Base-by-base conservation (phyloP, 2,888 invertebrate species). In the Ashinkailepas kermadecensis region DNA sequence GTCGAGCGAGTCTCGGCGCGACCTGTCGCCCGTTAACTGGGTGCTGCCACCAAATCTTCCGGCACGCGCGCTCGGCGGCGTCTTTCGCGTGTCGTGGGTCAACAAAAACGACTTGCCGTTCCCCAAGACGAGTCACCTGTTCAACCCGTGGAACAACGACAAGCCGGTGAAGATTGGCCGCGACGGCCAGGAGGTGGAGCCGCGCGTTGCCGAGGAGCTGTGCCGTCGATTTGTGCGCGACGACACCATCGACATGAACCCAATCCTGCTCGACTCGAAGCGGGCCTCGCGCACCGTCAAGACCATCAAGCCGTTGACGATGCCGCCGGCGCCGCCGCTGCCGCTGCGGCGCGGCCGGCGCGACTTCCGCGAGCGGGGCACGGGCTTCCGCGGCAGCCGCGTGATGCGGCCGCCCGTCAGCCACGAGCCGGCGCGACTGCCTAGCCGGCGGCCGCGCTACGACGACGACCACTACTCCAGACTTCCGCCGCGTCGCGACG, bases 111-210 rank as follows among this genome's bases (percentile, higher is more conserved):
- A 98, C 87, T 89, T 99, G 83, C 93, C 96, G 4, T 99, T 99
- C 86, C 93, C 93, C 85, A 94, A 93, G 86, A 97, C 97, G 3
- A 91, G 94, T 85, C 97, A 98, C 88, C 89, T 99, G 83, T 96
- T 95, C 87, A 99, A 99, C 89, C 94, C 96, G 10, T 99, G 97
- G 97, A 99, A 99, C 89, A 97, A 98, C 87, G 95, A 96, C 79
- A 97, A 97, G 88, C 97, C 97, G 82, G 98, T 99, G 0, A 99
- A 99, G 90, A 98, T 99, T 86, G 99, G 97, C n/a, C 91, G 99
- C 84, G 99, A 99, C 89, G 99, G 99, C 82, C 90, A 90, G 90
- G 98, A 98, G 90, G 96, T 99, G 85, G 98, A 98, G 87, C 97
- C 97, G 6, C 92, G 94, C 87, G 95, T 96, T 81, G 99, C 96